Conservation (phyloP, 2,113 vertebrate species). For the Neolamprologus cancellatus region DNA sequence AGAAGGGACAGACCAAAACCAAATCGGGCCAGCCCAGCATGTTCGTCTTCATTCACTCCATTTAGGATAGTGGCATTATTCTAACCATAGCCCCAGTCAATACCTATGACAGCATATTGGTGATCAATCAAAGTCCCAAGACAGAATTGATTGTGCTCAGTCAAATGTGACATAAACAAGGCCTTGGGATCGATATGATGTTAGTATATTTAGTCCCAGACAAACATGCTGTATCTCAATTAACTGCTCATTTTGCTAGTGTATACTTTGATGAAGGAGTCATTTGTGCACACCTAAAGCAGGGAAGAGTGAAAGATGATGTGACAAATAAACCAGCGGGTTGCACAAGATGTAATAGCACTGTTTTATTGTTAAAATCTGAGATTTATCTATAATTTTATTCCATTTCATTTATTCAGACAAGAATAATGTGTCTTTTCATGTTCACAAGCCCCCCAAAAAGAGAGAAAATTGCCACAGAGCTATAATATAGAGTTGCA, state of each 20-base stretch:
- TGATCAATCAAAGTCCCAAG: conserved; percentile 71
- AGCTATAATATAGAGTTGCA: background rate
- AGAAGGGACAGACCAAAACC: background rate
- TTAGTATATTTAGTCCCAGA: conserved; percentile 42
- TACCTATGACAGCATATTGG: conserved; percentile 61
- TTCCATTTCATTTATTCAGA: background rate
- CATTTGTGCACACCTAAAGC: conserved; percentile 27
- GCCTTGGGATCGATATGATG: conserved; percentile 42
- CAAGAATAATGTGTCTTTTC: background rate
- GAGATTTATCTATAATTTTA: background rate
- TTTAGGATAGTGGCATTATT: conserved; percentile 60
- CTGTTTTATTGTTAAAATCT: background rate
- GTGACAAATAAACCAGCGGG: background rate
- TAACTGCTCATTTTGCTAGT: conserved; percentile 37
- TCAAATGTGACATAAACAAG: conserved; percentile 75
- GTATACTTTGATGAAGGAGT: conserved; percentile 52
- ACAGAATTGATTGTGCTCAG: conserved; percentile 67
- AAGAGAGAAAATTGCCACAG: background rate
- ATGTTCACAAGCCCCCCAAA: background rate
- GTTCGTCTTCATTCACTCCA: conserved; percentile 33
- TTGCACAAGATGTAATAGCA: background rate
- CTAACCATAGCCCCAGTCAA: conserved; percentile 59
- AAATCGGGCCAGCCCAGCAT: conserved; percentile 33
- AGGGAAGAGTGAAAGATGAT: conserved; percentile 33
- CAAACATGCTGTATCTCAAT: conserved; percentile 69